Evolutionary conservation across 2,888 invertebrate species (phyloP).

Genomic region (Meiosimyza platycephala): DNA sequence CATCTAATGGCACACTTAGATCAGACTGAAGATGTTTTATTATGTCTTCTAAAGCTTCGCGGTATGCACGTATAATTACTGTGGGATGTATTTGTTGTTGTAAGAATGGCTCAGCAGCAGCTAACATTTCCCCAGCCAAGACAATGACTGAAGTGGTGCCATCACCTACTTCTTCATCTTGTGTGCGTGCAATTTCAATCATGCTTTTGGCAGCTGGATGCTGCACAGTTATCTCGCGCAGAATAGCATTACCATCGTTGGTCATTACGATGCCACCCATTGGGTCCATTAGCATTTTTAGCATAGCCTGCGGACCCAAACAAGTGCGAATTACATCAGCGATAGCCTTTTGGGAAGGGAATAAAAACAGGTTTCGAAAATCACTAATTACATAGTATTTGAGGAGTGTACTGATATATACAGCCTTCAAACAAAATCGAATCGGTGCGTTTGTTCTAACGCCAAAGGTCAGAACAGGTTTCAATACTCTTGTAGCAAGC

Average conservation of each 20-base stretch:
- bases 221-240: constrained; percentile 96
- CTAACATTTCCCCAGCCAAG: constrained; percentile 94
- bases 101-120: constrained; percentile 90
- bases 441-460: too few species aligned
- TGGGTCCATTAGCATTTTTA: constrained; percentile 99
- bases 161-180: constrained; percentile 99
- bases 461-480: too few species aligned
- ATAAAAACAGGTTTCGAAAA: background rate
- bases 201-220: constrained; percentile 99
- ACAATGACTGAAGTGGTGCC: constrained; percentile 99
- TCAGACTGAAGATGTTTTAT: constrained; percentile 83
- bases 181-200: constrained; percentile 99
- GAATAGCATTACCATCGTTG: constrained; percentile 99
- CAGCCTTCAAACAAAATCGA: too few species aligned
- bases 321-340: constrained; percentile 99
- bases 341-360: constrained; percentile 79
- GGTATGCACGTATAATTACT: constrained; percentile 93
- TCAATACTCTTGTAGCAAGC: too few species aligned
- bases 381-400: too few species aligned
- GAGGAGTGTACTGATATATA: too few species aligned
- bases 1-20: constrained; percentile 84
- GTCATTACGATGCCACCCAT: constrained; percentile 99
- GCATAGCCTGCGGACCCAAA: constrained; percentile 98
- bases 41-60: constrained; percentile 95
- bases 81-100: constrained; percentile 97